Percentiles rank a stretch among this genome's conserved stretches.
phyloP scores from a whole-genome alignment of 2,888 invertebrate species.

The Ochlodes sylvanus region DNA sequence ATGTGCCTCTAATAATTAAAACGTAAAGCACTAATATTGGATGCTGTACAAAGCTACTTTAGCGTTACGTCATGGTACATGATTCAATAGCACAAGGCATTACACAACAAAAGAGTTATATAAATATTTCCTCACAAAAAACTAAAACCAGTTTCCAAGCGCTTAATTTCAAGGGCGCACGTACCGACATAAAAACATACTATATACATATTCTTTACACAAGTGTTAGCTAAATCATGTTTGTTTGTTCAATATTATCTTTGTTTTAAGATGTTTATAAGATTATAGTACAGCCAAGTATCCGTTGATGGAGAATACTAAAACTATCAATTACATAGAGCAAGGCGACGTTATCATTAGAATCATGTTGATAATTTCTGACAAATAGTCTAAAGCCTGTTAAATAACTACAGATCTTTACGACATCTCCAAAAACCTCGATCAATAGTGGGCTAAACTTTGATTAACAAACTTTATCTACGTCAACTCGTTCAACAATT shows the following conservation, averaged over 20 bases:
- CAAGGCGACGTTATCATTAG: too few relatives aligned
- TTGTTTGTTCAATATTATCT: neutral
- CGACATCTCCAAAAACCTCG: too few relatives aligned
- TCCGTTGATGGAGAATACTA: too few relatives aligned
- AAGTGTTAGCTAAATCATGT: neutral
- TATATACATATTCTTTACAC: conserved; percentile 8
- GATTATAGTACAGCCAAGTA: too few relatives aligned
- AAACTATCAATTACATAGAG: too few relatives aligned
- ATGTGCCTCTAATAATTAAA: neutral
- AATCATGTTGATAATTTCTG: too few relatives aligned
- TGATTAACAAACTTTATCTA: too few relatives aligned
- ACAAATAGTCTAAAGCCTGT: too few relatives aligned
- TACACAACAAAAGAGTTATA: conserved; percentile 42
- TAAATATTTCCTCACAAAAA: conserved; percentile 45
- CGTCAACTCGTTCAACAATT: neutral
- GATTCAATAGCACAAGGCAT: conserved; percentile 39
- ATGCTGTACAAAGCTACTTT: conserved; percentile 5
- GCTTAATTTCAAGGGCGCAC: conserved; percentile 43
- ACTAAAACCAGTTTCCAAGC: conserved; percentile 40
- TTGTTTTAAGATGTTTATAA: neutral
- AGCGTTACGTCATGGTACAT: conserved; percentile 29
- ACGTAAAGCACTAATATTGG: neutral
- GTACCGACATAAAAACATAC: conserved; percentile 19
- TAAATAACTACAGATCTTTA: too few relatives aligned
- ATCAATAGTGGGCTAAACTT: too few relatives aligned